Evolutionary conservation across 2,888 invertebrate genomes (phyloP), one percentile per base, ranked within the genome.

Genomic region (Euplagia quadripunctaria): DNA sequence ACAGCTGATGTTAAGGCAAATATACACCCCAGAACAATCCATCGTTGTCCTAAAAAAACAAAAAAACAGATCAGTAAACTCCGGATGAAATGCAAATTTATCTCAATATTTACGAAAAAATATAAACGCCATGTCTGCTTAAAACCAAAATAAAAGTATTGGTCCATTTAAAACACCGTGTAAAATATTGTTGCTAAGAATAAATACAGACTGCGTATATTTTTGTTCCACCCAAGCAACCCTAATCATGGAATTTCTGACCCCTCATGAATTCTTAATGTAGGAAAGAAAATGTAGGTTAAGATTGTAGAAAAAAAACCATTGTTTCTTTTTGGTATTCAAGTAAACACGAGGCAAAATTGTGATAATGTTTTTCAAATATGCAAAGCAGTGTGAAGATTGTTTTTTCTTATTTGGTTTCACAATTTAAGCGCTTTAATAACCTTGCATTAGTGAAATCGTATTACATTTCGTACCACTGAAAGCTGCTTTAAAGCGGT

Each of bases 201-300:
- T 64, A 61, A 71, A 71, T 75, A 79, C 74, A 70, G 65, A 70
- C 66, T 72, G 71, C 73, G 55, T 78, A 72, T 74, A 64, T 77
- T 83, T 79, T 73, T 49, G 55, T 68, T 73, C 41, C n/a, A 68
- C 73, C 76, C 78, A 80, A 74, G 72, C 6, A 58, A 66, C 72
- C 80, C 73, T 79, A 77, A 83, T 83, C 80, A 70, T 61, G 49
- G 79, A 20, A 74, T 74, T 80, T 77, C 79, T 80, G 79, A 76
- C 78, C 79, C 46, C 74, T 73, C 52, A 64, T 82, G 82, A 82
- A 82, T 83, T 73, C 73, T 63, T 83, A 82, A 82, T 71, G 75
- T 73, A 43, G 71, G 46, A 70, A 70, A 78, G 73, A 81, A 78
- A 83, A 81, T 74, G 65, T 68, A 51, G 61, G 58, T 74, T 75